Evolutionary conservation across 2,113 vertebrate genomes (phyloP).

Genomic region (Alligator mississippiensis): DNA sequence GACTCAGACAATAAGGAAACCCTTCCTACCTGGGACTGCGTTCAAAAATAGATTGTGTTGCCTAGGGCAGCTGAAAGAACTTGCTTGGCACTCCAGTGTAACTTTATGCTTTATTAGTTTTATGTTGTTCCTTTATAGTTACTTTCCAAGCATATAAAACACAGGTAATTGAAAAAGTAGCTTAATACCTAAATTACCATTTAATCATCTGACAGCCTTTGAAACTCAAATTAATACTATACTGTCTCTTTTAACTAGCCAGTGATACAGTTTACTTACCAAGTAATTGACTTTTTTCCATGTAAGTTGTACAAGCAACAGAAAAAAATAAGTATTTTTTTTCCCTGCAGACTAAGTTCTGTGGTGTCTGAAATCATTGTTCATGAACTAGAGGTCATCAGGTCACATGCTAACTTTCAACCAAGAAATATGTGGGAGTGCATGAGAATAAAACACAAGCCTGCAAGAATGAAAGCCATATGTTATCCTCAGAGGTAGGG

Average conservation of each 20-base stretch:
- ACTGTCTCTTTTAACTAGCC: background rate
- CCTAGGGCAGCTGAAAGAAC: conserved; percentile 18
- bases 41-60: conserved; percentile 55
- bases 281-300: background rate
- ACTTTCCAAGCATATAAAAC: conserved; percentile 18
- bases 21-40: background rate
- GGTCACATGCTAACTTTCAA: background rate
- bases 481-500: background rate
- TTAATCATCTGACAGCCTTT: background rate
- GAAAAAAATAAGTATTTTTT: background rate
- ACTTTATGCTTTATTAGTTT: conserved; percentile 47
- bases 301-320: background rate
- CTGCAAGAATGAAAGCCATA: background rate
- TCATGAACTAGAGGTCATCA: background rate
- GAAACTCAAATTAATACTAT: background rate
- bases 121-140: conserved; percentile 29
- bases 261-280: background rate
- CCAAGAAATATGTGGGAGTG: background rate
- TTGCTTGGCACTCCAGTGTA: background rate
- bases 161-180: conserved; percentile 38
- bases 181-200: background rate
- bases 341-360: background rate
- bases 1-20: conserved; percentile 12
- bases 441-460: background rate
- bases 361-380: background rate